Conservation (phyloP, 2,888 invertebrate genomes). For the Dorcus hopei region DNA sequence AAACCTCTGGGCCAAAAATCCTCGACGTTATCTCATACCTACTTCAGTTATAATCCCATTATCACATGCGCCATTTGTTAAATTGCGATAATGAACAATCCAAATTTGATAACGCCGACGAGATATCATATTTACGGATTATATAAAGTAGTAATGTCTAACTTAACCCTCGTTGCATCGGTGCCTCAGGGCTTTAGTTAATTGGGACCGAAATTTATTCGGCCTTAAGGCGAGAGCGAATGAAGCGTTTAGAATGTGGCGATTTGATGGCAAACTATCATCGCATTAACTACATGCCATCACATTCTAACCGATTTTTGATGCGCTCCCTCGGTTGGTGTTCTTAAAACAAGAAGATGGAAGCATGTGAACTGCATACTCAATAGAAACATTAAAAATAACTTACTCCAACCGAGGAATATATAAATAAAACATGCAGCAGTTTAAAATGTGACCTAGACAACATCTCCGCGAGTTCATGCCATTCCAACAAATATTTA, state of each 20-base stretch:
- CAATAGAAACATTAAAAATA: slow-evolving; percentile 25
- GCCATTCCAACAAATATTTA: neutral
- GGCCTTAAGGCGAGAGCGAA: slow-evolving; percentile 36
- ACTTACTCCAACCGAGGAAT: slow-evolving; percentile 20
- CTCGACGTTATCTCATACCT: slow-evolving; percentile 11
- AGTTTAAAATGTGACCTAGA: slow-evolving; percentile 1
- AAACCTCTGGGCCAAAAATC: neutral
- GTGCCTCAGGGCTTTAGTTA: slow-evolving; percentile 42
- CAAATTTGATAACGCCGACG: slow-evolving; percentile 47
- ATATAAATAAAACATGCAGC: slow-evolving; percentile 25
- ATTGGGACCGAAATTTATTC: slow-evolving; percentile 45
- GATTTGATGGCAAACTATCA: neutral
- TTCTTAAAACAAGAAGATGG: slow-evolving; percentile 23
- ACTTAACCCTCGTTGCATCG: slow-evolving; percentile 41
- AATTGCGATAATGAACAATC: slow-evolving; percentile 50
- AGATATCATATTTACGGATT: slow-evolving; percentile 48
- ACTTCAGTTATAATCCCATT: slow-evolving; percentile 15
- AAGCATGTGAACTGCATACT: slow-evolving; percentile 25
- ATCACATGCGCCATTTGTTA: slow-evolving; percentile 41
- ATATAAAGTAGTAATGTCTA: slow-evolving; percentile 43
- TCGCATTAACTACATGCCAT: neutral
- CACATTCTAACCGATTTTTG: slow-evolving; percentile 26
- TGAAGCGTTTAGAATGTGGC: slow-evolving; percentile 16
- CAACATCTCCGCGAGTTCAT: neutral
- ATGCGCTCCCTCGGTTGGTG: slow-evolving; percentile 22